Evolutionary conservation across 2,113 vertebrate genomes (phyloP).

Genomic region (Muscicapa adusta): DNA sequence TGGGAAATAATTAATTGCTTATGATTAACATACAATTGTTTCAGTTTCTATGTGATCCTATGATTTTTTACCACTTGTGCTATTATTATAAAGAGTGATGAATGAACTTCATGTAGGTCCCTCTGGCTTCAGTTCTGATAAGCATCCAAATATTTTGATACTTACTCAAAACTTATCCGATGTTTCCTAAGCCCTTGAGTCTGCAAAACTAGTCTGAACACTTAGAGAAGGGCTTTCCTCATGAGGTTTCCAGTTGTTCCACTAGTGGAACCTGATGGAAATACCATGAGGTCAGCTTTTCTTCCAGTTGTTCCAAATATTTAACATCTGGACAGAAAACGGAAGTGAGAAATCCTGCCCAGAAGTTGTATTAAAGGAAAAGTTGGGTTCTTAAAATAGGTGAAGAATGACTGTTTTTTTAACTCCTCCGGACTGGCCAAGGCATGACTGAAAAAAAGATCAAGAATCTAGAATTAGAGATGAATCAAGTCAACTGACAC

Average conservation of each 20-base stretch:
- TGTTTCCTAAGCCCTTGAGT: conserved; percentile 54
- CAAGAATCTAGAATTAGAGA: background rate
- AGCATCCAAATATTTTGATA: conserved; percentile 46
- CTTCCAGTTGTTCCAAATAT: conserved; percentile 55
- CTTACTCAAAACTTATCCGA: conserved; percentile 50
- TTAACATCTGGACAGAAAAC: conserved; percentile 63
- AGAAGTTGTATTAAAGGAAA: conserved; percentile 45
- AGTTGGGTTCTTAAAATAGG: conserved; percentile 37
- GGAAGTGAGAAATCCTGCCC: conserved; percentile 48
- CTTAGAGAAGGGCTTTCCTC: conserved; percentile 57
- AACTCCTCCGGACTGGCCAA: background rate
- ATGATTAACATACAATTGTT: background rate
- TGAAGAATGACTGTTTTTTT: background rate
- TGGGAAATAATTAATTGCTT: background rate
- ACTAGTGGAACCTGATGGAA: conserved; percentile 61
- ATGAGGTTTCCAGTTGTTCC: conserved; percentile 58
- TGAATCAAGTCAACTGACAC: background rate
- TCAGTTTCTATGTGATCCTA: background rate
- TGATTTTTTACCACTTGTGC: background rate
- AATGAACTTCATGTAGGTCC: background rate
- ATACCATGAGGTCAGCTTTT: conserved; percentile 65
- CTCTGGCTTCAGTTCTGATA: conserved; percentile 28
- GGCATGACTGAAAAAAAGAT: background rate
- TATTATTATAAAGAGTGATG: background rate
- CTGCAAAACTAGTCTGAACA: conserved; percentile 48